Conservation (phyloP, 2,888 invertebrate genomes). For the Dugesia japonica region DNA sequence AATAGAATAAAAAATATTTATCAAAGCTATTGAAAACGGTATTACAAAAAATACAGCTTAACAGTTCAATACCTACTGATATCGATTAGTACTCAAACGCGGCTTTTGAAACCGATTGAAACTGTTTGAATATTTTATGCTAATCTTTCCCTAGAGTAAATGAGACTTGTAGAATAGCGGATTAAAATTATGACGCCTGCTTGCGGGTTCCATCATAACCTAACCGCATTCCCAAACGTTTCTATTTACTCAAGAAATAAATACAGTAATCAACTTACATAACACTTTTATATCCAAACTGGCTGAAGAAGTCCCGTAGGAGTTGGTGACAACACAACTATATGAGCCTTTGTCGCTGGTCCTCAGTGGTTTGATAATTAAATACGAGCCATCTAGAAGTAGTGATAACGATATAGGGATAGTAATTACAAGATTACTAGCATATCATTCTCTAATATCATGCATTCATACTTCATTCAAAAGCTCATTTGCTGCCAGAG, state of each 20-base stretch:
- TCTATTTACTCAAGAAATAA: conserved; percentile 20
- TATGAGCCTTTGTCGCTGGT: conserved; percentile 5
- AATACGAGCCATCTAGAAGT: conserved; percentile 14
- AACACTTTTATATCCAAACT: conserved; percentile 15
- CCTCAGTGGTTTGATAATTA: conserved; percentile 20
- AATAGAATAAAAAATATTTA: neutral
- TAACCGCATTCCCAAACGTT: conserved; percentile 20
- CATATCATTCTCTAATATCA: conserved; percentile 7
- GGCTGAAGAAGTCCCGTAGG: conserved; percentile 15
- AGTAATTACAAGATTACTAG: conserved; percentile 17
- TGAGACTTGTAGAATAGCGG: conserved; percentile 9
- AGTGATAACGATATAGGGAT: conserved; percentile 20
- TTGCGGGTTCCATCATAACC: conserved; percentile 13
- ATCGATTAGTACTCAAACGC: conserved; percentile 14
- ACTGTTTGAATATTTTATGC: conserved; percentile 20
- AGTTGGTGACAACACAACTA: neutral
- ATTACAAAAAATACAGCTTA: neutral
- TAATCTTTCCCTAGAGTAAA: conserved; percentile 11
- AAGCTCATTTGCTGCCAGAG: conserved; percentile 20
- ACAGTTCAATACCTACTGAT: conserved; percentile 11
- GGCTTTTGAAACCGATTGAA: conserved; percentile 20
- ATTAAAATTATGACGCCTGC: conserved; percentile 20
- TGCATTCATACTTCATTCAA: conserved; percentile 13
- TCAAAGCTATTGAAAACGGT: neutral
- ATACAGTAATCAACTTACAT: conserved; percentile 20